These are phyloP conservation scores for Zoanthus solanderi DNA, from an alignment of 92 coral and sea anemone species.

Conservation along the genomic window DNA sequence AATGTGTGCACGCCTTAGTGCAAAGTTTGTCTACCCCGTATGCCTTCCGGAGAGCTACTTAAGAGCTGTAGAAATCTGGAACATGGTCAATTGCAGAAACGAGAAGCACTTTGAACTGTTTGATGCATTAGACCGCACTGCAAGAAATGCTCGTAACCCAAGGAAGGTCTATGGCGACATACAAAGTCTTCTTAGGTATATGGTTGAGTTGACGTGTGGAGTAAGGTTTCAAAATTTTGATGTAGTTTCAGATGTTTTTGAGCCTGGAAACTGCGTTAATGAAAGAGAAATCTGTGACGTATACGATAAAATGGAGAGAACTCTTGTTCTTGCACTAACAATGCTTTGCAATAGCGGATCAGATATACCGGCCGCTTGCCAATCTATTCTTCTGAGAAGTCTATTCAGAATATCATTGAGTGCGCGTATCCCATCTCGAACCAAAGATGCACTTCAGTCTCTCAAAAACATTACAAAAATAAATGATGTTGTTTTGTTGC, in stretches of 20 bases:
- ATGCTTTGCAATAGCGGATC: conserved; percentile 93
- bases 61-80: conserved; percentile 68
- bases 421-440: conserved; percentile 28
- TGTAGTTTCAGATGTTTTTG: conserved; percentile 63
- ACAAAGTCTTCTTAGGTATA: conserved; percentile 45
- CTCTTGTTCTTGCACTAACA: conserved; percentile 75
- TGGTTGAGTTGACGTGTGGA: conserved; percentile 72
- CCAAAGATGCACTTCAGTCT: conserved; percentile 62
- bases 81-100: conserved; percentile 44
- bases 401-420: conserved; percentile 46
- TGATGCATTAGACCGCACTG: conserved; percentile 56
- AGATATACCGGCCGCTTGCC: conserved; percentile 64
- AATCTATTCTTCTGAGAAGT: conserved; percentile 55
- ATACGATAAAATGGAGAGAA: conserved; percentile 84
- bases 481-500: conserved; percentile 67
- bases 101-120: conserved; percentile 45
- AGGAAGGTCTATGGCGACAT: conserved; percentile 14
- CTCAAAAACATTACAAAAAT: conserved; percentile 48
- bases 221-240: conserved; percentile 36
- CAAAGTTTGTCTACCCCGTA: background rate
- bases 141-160: background rate
- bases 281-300: conserved; percentile 68
- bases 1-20: conserved; percentile 58
- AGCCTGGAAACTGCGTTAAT: conserved; percentile 25
- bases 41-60: conserved; percentile 82